A percentile compares a stretch with the other conserved stretches of the same genome.
Evolutionary conservation across 2,797 vertebrate genomes (phyloP).

Genomic region (Tympanoctomys barrerae): DNA sequence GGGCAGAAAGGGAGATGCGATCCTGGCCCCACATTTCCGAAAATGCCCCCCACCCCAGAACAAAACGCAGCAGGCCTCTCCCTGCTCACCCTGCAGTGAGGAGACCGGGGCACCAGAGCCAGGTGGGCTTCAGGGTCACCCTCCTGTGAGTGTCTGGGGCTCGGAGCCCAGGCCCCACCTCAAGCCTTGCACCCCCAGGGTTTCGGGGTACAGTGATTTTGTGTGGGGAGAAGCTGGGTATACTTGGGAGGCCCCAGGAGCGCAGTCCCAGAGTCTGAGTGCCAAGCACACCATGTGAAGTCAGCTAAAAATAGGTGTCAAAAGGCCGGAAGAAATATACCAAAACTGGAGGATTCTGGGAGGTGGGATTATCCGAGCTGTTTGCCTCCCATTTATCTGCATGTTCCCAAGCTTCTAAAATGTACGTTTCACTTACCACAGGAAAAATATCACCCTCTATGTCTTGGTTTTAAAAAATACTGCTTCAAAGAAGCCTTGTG

Average conservation of each 20-base stretch:
- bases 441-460: constrained; percentile 59
- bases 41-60: not conserved
- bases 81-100: not conserved
- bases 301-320: not conserved
- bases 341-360: not conserved
- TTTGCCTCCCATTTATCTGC: constrained; percentile 12
- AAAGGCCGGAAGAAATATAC: constrained; percentile 1
- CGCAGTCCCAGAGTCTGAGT: not conserved
- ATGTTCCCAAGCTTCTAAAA: constrained; percentile 39
- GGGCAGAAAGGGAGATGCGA: not conserved
- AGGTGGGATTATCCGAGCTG: not conserved
- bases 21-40: not conserved
- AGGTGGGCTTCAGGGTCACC: not conserved
- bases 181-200: not conserved
- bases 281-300: rapidly evolving
- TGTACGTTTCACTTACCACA: not conserved
- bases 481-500: not conserved
- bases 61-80: not conserved
- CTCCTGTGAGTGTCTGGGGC: not conserved
- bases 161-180: not conserved
- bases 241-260: not conserved
- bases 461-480: not conserved
- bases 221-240: not conserved
- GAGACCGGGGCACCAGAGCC: not conserved
- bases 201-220: too few relatives aligned